Base-by-base conservation (phyloP, 2,888 invertebrate species). In the Apamea anceps region DNA sequence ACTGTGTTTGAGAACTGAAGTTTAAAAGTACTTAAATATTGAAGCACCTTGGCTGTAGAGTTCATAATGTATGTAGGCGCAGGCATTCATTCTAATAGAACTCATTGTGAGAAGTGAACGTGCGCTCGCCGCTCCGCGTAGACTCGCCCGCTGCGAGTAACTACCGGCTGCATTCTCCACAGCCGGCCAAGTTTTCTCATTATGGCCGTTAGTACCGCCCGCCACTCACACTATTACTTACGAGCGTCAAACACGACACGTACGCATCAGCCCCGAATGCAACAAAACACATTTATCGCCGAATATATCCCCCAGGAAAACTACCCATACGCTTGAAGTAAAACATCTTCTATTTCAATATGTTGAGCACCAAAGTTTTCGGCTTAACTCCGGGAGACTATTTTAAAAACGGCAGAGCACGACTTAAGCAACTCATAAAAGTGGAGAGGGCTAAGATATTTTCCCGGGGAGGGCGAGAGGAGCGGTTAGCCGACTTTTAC, bases 401-500 rank as follows among this genome's bases (percentile, higher is more conserved):
- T 93, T 94, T 95, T 93, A 93, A 95, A 95, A 95, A 94, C 92
- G 91, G 91, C 90, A 93, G 92, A 92, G 90, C 88, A 91, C 91
- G 91, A 91, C 91, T 93, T 94, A 94, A 93, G 94, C 91, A 93
- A 93, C 93, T 95, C 95, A 94, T 96, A 95, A 95, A 95, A 94
- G 91, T 90, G 91, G 91, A 91, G 93, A 94, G 93, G 93, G 93
- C 91, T 88, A 90, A 91, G 92, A 92, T 93, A 93, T 93, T 94
- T 88, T 93, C 93, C 91, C 82, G 89, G 92, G 93, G 93, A 91
- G 90, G 91, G 91, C 81, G 92, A 90, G 92, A 93, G 91, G 87
- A 94, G 94, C 93, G 95, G 95, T 96, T 96, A 95, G 91, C 94
- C 94, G 95, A 95, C 94, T 96, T 96, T 96, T 95, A 96, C 95